phyloP scores from a whole-genome alignment of 2,888 invertebrate genomes.

The Shargacucullia verbasci region DNA sequence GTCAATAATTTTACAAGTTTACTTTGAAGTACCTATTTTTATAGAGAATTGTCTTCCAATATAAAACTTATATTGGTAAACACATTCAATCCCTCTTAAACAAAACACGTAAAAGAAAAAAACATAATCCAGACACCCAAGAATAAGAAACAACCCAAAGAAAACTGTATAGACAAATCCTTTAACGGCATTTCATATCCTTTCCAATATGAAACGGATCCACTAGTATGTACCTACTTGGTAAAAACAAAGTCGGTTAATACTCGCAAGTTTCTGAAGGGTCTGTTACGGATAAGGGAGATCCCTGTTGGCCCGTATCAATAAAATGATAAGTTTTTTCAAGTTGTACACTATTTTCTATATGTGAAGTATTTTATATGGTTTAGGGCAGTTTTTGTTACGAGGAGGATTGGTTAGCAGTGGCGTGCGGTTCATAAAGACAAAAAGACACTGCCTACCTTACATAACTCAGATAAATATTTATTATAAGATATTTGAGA shows the following conservation, averaged over 20 bases:
- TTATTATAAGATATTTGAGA: too few species aligned
- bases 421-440: too few species aligned
- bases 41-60: too few species aligned
- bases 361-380: neutral
- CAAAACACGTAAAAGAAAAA: slow-evolving; percentile 8
- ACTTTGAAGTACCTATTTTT: too few species aligned
- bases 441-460: too few species aligned
- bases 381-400: neutral
- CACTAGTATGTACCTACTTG: slow-evolving; percentile 20
- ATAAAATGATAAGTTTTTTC: slow-evolving; percentile 55
- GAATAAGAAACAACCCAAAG: slow-evolving; percentile 22
- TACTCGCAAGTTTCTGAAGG: slow-evolving; percentile 38
- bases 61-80: too few species aligned
- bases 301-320: slow-evolving; percentile 49
- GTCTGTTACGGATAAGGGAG: slow-evolving; percentile 46
- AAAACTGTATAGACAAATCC: slow-evolving; percentile 37
- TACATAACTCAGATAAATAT: too few species aligned
- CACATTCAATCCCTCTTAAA: slow-evolving; percentile 7
- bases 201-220: slow-evolving; percentile 34
- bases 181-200: slow-evolving; percentile 48
- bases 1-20: too few species aligned
- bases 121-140: slow-evolving; percentile 30
- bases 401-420: too few species aligned
- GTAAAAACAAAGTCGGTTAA: slow-evolving; percentile 49
- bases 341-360: slow-evolving; percentile 17